phyloP scores from a whole-genome alignment of 2,888 invertebrate genomes.

The Erebia aethiops region DNA sequence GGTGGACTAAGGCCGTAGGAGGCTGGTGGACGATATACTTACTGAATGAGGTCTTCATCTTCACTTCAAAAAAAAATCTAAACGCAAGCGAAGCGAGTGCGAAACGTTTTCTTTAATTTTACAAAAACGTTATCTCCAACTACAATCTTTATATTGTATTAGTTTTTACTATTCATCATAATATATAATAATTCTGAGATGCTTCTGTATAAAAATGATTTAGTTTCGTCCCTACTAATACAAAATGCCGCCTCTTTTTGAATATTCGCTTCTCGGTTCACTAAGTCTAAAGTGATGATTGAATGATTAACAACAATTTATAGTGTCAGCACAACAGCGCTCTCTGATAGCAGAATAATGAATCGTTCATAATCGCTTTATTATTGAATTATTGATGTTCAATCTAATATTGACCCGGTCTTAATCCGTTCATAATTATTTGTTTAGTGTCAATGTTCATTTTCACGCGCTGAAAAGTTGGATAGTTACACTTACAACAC shows the following conservation, averaged over 20 bases:
- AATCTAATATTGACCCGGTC: not conserved
- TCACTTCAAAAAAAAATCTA: no score
- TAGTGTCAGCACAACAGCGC: conserved; percentile 45
- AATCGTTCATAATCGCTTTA: conserved; percentile 46
- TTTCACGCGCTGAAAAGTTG: no score
- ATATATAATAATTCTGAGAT: no score
- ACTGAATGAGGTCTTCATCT: no score
- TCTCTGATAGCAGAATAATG: conserved; percentile 47
- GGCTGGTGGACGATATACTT: no score
- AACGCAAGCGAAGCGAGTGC: no score
- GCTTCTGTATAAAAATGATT: not conserved
- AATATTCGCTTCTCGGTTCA: conserved; percentile 9
- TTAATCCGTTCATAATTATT: not conserved
- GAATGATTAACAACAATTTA: conserved; percentile 60
- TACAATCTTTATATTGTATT: no score
- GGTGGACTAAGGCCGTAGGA: no score
- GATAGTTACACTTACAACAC: no score
- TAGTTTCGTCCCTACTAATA: not conserved
- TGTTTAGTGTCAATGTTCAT: not conserved
- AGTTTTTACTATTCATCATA: no score
- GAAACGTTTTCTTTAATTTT: no score
- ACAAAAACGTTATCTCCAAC: no score
- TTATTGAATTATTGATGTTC: not conserved
- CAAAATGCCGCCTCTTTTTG: conserved; percentile 30
- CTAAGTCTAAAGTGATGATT: conserved; percentile 25